Evolutionary conservation across 2,797 vertebrate species (phyloP).

Genomic region (Falco biarmicus): DNA sequence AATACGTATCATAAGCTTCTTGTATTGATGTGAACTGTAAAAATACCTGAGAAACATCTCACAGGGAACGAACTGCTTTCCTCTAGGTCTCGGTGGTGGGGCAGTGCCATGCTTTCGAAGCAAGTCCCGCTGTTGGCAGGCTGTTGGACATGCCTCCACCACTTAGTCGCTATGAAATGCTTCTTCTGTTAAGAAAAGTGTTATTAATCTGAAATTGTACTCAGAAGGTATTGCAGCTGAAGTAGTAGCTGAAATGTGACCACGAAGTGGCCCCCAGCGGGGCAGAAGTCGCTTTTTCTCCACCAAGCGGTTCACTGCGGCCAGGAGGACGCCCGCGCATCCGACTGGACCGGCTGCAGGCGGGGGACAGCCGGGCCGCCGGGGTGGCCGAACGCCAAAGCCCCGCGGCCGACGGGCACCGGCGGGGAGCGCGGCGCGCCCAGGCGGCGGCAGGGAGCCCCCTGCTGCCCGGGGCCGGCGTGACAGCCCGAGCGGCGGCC

Average conservation of each 20-base stretch:
- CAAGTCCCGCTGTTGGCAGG: neutral
- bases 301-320: accelerated
- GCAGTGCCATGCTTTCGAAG: neutral
- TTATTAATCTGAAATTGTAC: neutral
- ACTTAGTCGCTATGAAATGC: accelerated
- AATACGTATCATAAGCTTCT: accelerated
- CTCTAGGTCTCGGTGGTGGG: neutral
- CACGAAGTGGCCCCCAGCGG: accelerated
- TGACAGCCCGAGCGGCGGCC: neutral
- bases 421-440: accelerated
- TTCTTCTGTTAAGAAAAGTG: neutral
- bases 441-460: neutral
- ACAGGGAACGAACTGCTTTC: neutral
- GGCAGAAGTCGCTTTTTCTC: neutral
- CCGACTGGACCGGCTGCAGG: accelerated
- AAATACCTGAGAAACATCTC: neutral
- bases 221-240: neutral
- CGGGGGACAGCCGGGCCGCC: too few species aligned
- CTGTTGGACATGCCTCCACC: accelerated
- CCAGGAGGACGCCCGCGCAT: accelerated
- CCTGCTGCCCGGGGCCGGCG: neutral
- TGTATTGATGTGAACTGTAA: neutral
- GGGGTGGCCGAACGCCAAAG: too few species aligned
- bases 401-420: neutral
- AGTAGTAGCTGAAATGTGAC: accelerated